Conservation (phyloP, 2,797 vertebrate genomes). For the Erpetoichthys calabaricus region DNA sequence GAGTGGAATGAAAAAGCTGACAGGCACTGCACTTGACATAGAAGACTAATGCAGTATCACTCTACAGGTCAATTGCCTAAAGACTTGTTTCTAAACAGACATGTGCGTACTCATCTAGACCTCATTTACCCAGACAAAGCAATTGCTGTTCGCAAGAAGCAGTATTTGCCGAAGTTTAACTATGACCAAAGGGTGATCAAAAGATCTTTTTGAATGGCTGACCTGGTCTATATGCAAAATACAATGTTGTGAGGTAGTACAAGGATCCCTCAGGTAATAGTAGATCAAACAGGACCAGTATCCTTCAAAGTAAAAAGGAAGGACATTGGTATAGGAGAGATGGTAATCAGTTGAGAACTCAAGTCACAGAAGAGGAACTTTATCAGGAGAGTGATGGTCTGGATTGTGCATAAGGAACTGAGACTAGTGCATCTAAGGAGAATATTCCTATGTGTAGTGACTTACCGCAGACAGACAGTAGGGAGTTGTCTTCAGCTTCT, state of each 20-base stretch:
- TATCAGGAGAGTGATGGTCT: background rate
- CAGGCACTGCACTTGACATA: background rate
- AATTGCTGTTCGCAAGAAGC: constrained; percentile 2
- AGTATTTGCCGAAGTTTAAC: constrained; percentile 8
- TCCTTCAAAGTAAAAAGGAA: constrained; percentile 1
- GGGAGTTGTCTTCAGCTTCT: background rate
- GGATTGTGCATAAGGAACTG: background rate
- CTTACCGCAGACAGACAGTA: background rate
- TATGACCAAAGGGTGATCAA: background rate
- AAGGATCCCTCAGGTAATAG: background rate
- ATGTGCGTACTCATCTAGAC: constrained; percentile 5
- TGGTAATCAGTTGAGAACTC: constrained; percentile 8
- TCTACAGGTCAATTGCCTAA: background rate
- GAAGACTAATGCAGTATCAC: constrained; percentile 1
- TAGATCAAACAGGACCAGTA: constrained; percentile 9
- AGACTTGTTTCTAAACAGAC: constrained; percentile 1
- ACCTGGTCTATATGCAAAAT: constrained; percentile 7
- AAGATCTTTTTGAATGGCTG: constrained; percentile 2
- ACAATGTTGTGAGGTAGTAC: background rate
- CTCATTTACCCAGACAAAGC: background rate
- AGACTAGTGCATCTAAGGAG: background rate
- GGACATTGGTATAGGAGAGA: constrained; percentile 5
- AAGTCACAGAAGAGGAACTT: constrained; percentile 2
- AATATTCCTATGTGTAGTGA: background rate
- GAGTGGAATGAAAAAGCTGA: background rate